Base-by-base conservation (phyloP, 2,113 vertebrate genomes). In the Eleginops maclovinus region DNA sequence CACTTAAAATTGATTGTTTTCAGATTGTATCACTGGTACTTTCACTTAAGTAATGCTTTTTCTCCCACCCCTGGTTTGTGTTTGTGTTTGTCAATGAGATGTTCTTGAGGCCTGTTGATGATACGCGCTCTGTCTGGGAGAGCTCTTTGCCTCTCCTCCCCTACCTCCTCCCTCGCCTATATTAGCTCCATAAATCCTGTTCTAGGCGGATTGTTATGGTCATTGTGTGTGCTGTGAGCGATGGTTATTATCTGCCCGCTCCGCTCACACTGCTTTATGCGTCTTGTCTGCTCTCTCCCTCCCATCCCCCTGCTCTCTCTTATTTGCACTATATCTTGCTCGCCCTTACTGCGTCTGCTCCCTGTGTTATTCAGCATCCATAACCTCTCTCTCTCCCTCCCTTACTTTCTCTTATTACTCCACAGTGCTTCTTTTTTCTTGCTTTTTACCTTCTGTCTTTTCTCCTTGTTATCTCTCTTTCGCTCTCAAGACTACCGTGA, bases 181-280 rank as follows among this genome's bases (percentile, higher is more conserved):
- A 94, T 95, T 94, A 93, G 89, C 69, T 62, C 87, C 84, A 94
- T 95, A 95, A 94, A 94, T 95, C 92, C 92, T 89, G 84, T 90
- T 74, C 84, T 78, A 79, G 87, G 91, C 87, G 89, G 87, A 93
- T 93, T 92, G 93, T 94, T 93, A 92, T 95, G 94, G 93, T 94
- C 93, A 94, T 92, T 93, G 93, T 93, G 91, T 93, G 89, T 83
- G 93, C 92, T 84, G 88, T 94, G 94, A 95, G 93, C 83, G 85
- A 94, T 94, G 93, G 93, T 93, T 95, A 94, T 95, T 94, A 94
- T 93, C 90, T 77, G 83, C 72, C 82, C 82, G 81, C 85, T 91
- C 88, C 72, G 79, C 89, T 93, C 91, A 64, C 81, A 82, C 85
- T 91, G 81, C 84, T 95, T 94, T 93, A 94, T 94, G 86, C 46